Percentiles rank a stretch among this genome's conserved stretches.
phyloP scores from a whole-genome alignment of 2,797 vertebrate genomes.

The Molossus molossus region DNA sequence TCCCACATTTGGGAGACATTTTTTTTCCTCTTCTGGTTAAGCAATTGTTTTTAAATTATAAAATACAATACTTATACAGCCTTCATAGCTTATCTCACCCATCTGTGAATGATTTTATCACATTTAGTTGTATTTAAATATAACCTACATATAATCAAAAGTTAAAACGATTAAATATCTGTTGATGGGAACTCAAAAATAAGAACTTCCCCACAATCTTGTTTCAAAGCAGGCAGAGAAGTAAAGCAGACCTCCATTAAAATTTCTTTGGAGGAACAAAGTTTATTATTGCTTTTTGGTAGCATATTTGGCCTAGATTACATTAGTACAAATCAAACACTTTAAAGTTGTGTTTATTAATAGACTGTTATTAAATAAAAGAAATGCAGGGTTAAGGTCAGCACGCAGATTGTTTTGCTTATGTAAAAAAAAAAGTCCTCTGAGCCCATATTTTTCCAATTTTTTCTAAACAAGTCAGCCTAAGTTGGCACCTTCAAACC shows the following conservation, averaged over 20 bases:
- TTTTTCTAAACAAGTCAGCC: constrained; percentile 41
- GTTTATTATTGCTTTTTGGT: constrained; percentile 40
- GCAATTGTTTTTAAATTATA: constrained; percentile 57
- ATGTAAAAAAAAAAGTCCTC: constrained; percentile 57
- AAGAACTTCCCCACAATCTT: constrained; percentile 44
- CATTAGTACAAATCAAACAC: constrained; percentile 61
- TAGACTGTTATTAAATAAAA: constrained; percentile 75
- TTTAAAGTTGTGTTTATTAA: constrained; percentile 69
- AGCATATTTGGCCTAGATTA: constrained; percentile 41
- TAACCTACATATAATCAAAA: constrained; percentile 53
- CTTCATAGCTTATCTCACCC: constrained; percentile 43
- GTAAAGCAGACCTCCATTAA: constrained; percentile 42
- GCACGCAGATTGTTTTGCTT: constrained; percentile 70
- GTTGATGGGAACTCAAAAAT: constrained; percentile 43
- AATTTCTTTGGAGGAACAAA: constrained; percentile 25
- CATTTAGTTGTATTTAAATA: constrained; percentile 64
- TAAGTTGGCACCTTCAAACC: constrained; percentile 49
- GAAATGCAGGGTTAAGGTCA: constrained; percentile 69
- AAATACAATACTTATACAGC: constrained; percentile 37
- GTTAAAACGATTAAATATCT: constrained; percentile 52
- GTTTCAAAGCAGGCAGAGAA: constrained; percentile 67
- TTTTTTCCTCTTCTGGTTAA: constrained; percentile 30
- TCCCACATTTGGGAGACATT: constrained; percentile 64
- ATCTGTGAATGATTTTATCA: constrained; percentile 35
- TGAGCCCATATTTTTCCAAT: constrained; percentile 13